Evolutionary conservation across 2,113 vertebrate species (phyloP), one percentile per base, ranked within the genome.

Genomic region (Noctilio leporinus): DNA sequence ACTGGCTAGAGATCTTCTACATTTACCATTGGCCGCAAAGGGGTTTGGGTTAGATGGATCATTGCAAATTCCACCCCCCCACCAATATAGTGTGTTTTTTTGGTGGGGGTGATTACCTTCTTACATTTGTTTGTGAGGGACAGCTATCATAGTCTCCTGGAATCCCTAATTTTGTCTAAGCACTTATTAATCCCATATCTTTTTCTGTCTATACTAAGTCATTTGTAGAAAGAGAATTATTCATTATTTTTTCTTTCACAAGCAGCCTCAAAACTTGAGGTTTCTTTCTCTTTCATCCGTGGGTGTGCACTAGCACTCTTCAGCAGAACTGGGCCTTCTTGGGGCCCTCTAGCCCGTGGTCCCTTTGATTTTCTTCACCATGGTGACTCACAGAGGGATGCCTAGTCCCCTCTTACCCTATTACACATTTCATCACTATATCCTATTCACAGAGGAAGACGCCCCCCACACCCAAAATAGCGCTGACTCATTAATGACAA

Each of bases 361-460:
- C 76, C 53, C 4, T 86, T 94, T 88, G 1, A 0, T 86, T 91
- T 85, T 5, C 9, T 89, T 87, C 51, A 0, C 45, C n/a, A 33
- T 30, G 88, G 91, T 83, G 95, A 95, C 94, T 97, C 93, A 10
- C 67, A 95, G 86, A 97, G 76, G 47, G 95, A 94, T 30, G 45
- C 69, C 75, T 2, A 2, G 59, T 91, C 65, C 10, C 86, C 83
- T 45, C 5, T 88, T 49, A 89, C 95, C 97, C 89, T 85, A 78
- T 89, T 94, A 70, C 64, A 65, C 72, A 69, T 97, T 96, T 97
- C 70, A 95, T 95, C 82, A 62, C 86, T 1, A 0, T 77, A 53
- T 95, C 69, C 91, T 40, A 28, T 86, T 96, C 95, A 87, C 88
- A 94, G 64, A 94, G 73, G 92, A 88, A 91, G 64, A 89, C 0